Percentiles rank a stretch among this genome's conserved stretches.
These are phyloP conservation scores for Phataginus tricuspis DNA, from an alignment of 2,797 vertebrate genomes.

Conservation along the genomic window DNA sequence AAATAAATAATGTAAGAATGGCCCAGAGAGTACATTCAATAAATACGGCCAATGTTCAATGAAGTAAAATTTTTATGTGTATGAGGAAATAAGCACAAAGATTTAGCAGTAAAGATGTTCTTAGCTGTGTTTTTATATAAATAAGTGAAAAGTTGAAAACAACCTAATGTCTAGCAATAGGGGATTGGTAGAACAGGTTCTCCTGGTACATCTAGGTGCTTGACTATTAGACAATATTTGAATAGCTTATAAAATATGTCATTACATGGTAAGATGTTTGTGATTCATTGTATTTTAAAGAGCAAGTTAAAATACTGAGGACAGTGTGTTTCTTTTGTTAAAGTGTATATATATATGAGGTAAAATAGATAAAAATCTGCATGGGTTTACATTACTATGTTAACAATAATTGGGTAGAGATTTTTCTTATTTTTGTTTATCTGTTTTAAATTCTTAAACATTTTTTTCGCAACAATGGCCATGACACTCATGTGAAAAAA, in stretches of 20 bases:
- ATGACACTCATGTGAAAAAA: background rate
- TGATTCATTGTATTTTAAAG: background rate
- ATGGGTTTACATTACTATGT: background rate
- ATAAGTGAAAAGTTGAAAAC: constrained; percentile 1
- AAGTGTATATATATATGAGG: background rate
- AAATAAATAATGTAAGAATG: background rate
- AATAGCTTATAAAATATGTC: background rate
- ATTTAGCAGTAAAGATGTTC: constrained; percentile 15
- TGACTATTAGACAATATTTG: background rate
- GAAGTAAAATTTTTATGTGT: constrained; percentile 2
- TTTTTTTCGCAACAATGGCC: background rate
- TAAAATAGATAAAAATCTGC: background rate
- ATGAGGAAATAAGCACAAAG: constrained; percentile 12
- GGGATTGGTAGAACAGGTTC: background rate
- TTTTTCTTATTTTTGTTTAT: background rate
- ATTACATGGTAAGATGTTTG: background rate
- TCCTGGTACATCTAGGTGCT: background rate
- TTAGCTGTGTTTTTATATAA: constrained; percentile 27
- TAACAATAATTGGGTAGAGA: background rate
- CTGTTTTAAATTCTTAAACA: background rate
- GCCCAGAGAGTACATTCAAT: background rate
- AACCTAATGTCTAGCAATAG: background rate
- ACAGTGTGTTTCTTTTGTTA: background rate
- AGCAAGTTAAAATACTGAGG: constrained; percentile 4
- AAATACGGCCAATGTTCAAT: background rate